A percentile compares a stretch with the other conserved stretches of the same genome.
phyloP scores from a whole-genome alignment of 2,888 invertebrate species.

The Hydroisotoma schaefferi region DNA sequence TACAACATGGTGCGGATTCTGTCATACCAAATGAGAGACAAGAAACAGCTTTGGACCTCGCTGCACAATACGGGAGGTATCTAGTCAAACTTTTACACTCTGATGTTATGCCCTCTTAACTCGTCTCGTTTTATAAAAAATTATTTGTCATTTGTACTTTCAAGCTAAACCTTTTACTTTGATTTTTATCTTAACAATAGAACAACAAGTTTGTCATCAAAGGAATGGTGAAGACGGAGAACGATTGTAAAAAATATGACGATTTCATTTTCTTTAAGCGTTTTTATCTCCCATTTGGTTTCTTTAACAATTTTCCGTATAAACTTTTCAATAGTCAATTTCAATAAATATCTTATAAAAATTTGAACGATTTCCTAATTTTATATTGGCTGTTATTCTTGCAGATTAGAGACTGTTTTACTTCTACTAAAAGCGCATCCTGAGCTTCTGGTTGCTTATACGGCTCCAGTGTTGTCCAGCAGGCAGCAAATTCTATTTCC shows the following conservation, averaged over 20 bases:
- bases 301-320: no score
- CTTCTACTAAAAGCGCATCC: slow-evolving; percentile 78
- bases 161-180: not conserved
- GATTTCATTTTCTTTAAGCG: no score
- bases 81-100: slow-evolving; percentile 37
- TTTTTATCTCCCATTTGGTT: no score
- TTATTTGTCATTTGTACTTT: not conserved
- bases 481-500: slow-evolving; percentile 57
- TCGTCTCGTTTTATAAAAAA: not conserved
- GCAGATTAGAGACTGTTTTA: slow-evolving; percentile 80
- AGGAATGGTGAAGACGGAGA: not conserved
- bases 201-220: no score
- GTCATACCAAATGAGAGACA: slow-evolving; percentile 79
- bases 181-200: no score
- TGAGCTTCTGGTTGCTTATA: slow-evolving; percentile 64
- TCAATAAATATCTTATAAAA: no score
- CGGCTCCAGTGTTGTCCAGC: slow-evolving; percentile 40
- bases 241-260: no score
- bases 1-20: slow-evolving; percentile 83
- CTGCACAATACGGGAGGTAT: slow-evolving; percentile 84
- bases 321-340: no score
- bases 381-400: no score
- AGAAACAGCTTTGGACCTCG: slow-evolving; percentile 90
- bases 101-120: not conserved
- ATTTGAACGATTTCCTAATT: no score